A percentile compares a stretch with the other conserved stretches of the same genome.
These are phyloP conservation scores for Trematomus bernacchii DNA, from an alignment of 2,797 vertebrate genomes.

Conservation along the genomic window DNA sequence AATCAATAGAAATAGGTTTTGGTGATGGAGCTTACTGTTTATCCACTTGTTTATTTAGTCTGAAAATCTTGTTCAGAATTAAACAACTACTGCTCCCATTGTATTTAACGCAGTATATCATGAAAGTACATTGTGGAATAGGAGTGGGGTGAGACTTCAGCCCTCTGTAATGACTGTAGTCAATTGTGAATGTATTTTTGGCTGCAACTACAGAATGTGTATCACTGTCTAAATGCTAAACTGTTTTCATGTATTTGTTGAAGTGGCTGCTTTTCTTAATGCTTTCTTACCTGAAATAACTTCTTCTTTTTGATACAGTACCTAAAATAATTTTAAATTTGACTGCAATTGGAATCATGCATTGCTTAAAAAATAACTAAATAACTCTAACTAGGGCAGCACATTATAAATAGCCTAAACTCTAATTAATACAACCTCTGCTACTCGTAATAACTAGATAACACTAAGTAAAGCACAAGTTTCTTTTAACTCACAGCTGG, in stretches of 20 bases:
- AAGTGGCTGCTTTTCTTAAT: constrained; percentile 47
- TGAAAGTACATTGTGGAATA: constrained; percentile 26
- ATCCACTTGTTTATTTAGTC: constrained; percentile 6
- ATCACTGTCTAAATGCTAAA: constrained; percentile 51
- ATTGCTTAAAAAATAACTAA: constrained; percentile 75
- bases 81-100: neutral
- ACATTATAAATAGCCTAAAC: constrained; percentile 88
- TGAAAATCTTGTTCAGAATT: constrained; percentile 1
- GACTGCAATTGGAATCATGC: constrained; percentile 62
- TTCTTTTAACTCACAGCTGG: constrained; percentile 83
- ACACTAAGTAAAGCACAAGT: constrained; percentile 78
- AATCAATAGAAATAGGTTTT: neutral
- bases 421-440: constrained; percentile 84
- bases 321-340: constrained; percentile 59
- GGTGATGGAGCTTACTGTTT: neutral
- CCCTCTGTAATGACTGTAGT: constrained; percentile 31
- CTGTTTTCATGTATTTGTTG: constrained; percentile 69
- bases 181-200: constrained; percentile 23
- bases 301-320: constrained; percentile 57
- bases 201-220: constrained; percentile 36
- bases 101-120: neutral
- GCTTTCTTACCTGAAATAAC: constrained; percentile 62
- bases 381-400: constrained; percentile 85
- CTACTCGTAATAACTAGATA: constrained; percentile 83
- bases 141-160: constrained; percentile 37